Base-by-base conservation (phyloP, 2,888 invertebrate genomes). In the Ornithoptera alexandrae region DNA sequence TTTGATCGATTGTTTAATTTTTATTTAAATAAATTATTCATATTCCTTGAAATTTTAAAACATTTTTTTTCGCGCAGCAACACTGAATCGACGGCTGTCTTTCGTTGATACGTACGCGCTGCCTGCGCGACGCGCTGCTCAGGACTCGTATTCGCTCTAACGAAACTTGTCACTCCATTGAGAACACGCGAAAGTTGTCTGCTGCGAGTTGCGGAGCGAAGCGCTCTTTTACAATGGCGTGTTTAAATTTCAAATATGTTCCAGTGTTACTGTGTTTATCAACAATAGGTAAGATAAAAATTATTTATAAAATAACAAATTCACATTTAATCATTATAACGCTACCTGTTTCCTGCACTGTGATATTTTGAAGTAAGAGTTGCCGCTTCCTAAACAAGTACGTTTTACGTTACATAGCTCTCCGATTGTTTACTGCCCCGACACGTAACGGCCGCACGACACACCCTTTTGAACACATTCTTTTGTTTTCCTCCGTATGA, bases 281-380 rank as follows among this genome's bases (percentile, higher is more conserved):
- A 53, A 68, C 79, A 36, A 72, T 76, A 69, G 88, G 89, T 90
- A 72, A 88, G 89, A 84, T 64, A 78, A 78, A 74, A 65, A 36
- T 69, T 18, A 36, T 59, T 46, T 39, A n/a, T 58, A 30, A 56
- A 65, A 58, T 57, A 59, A 4, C 65, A 39, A 22, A 15, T 57
- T 6, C 53, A 61, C 60, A 30, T 65, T 36, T 39, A 20, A n/a
- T 36, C 39, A 46, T 24, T 12, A 30, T 15, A 46, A 15, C 15
- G 46, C 46, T 15, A 46, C 42, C 30, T 12, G 46, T 1, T 46
- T 46, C 4, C 46, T 46, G 46, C 15, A 2, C 46, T 1, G 15
- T 46, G 15, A 15, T 46, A 46, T 12, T 46, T 46, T 46, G 2
- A 18, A 68, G n/a, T 7, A 46, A 46, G 22, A n/a, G 62, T 56